Base-by-base conservation (phyloP, 2,113 vertebrate genomes). In the Balaeniceps rex region DNA sequence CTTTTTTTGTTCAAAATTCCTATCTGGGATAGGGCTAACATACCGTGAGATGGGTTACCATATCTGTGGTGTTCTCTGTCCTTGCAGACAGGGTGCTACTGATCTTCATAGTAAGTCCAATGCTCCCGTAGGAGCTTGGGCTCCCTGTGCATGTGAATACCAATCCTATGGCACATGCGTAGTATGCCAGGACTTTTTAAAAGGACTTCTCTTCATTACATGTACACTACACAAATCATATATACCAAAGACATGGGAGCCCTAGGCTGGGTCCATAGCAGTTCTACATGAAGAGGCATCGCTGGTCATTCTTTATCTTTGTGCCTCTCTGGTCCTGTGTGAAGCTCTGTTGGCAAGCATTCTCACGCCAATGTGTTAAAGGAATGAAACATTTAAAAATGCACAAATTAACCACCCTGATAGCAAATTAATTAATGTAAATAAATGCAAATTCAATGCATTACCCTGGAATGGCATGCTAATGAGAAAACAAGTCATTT, bases 381-480 rank as follows among this genome's bases (percentile, higher is more conserved):
- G 33, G 40, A 87, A 57, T 60, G 55, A 82, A 95, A 74, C 21
- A 75, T 77, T 92, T 61, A 96, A 93, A 97, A 94, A 90, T 21
- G 57, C 63, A 83, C 70, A 91, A 97, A 97, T 95, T 95, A 96
- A 83, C 70, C 57, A 75, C 47, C 71, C 91, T 58, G 58, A 86
- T 87, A 92, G 85, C 63, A 96, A 95, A 97, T 90, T 94, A 96
- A 96, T 82, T 74, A 94, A 95, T 97, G 93, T 80, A 98, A 97
- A 97, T 95, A 86, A 54, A 97, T 96, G 87, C 64, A 96, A 97
- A 96, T 97, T 60, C 71, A 88, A 77, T 93, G 90, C 92, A 93
- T 93, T 84, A 94, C 36, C 16, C 70, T 88, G 72, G 54, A 93
- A 96, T 78, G 61, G 91, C 52, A 96, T 84, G 87, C 58, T 96